Conservation (phyloP, 2,797 vertebrate genomes). For the Novumbra hubbsi region DNA sequence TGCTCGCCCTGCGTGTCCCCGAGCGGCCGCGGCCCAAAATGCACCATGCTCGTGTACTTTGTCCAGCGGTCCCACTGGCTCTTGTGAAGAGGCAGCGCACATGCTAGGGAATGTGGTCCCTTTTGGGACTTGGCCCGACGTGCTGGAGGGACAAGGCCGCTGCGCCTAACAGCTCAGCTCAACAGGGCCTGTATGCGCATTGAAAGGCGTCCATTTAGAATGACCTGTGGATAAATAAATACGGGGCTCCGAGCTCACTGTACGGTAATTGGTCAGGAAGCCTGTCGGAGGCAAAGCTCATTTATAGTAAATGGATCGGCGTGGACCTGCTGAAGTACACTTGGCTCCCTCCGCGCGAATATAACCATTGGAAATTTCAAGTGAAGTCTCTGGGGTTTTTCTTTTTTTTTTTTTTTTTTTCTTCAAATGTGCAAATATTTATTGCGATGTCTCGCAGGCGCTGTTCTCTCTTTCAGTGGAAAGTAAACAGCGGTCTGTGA, state of each 20-base stretch:
- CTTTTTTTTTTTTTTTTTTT: constrained; percentile 31
- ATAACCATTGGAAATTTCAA: constrained; percentile 70
- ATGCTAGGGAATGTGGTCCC: neutral
- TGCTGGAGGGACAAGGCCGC: constrained; percentile 50
- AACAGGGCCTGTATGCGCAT: constrained; percentile 64
- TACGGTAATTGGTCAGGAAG: constrained; percentile 76
- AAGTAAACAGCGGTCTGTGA: constrained; percentile 46
- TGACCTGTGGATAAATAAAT: constrained; percentile 75
- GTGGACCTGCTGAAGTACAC: constrained; percentile 68
- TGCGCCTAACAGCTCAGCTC: constrained; percentile 26
- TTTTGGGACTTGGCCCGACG: neutral
- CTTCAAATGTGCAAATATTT: constrained; percentile 43
- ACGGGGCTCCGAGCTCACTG: constrained; percentile 67
- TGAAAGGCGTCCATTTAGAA: constrained; percentile 73
- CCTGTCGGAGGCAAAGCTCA: constrained; percentile 72
- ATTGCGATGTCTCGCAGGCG: constrained; percentile 39
- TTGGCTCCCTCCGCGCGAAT: constrained; percentile 62
- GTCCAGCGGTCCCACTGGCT: too few relatives aligned
- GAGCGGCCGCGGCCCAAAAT: constrained; percentile 33
- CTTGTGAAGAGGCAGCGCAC: neutral
- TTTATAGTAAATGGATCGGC: constrained; percentile 76
- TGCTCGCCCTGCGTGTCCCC: constrained; percentile 57
- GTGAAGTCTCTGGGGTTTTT: constrained; percentile 33
- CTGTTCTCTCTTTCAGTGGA: constrained; percentile 27
- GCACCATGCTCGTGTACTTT: neutral